phyloP scores from a whole-genome alignment of 2,113 vertebrate species.

The Cyrtonyx montezumae region DNA sequence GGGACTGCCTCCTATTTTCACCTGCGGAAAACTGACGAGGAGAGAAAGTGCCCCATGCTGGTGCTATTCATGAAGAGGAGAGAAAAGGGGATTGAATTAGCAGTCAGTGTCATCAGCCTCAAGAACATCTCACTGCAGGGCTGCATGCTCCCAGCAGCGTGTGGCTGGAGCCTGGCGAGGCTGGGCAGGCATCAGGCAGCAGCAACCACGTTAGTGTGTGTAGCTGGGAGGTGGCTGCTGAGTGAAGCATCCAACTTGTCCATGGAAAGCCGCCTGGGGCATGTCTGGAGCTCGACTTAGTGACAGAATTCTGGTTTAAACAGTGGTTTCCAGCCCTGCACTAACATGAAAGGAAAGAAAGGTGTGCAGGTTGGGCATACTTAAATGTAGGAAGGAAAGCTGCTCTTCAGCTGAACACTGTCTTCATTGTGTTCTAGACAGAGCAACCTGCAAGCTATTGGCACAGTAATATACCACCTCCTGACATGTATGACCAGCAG shows the following conservation, averaged over 20 bases:
- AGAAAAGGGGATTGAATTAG: constrained; percentile 3
- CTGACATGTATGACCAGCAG: background rate
- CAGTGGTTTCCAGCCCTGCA: background rate
- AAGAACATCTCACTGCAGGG: background rate
- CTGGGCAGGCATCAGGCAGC: background rate
- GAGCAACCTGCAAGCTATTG: background rate
- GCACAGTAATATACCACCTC: background rate
- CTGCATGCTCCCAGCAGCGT: background rate
- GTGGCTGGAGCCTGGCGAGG: background rate
- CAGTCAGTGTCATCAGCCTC: background rate
- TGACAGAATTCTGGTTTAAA: background rate
- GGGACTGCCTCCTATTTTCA: background rate
- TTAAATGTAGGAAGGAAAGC: background rate
- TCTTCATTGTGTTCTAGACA: background rate
- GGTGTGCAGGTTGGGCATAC: background rate
- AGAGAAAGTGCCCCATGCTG: background rate
- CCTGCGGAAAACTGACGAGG: background rate
- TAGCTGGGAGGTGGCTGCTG: background rate
- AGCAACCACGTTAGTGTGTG: rapidly evolving
- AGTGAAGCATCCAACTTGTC: background rate
- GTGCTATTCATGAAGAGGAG: background rate
- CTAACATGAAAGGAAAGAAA: background rate
- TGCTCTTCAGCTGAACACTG: background rate
- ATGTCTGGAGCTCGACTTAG: background rate
- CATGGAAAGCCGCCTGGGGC: background rate